Evolutionary conservation across 2,888 invertebrate genomes (phyloP).

Genomic region (Eupithecia dodoneata): DNA sequence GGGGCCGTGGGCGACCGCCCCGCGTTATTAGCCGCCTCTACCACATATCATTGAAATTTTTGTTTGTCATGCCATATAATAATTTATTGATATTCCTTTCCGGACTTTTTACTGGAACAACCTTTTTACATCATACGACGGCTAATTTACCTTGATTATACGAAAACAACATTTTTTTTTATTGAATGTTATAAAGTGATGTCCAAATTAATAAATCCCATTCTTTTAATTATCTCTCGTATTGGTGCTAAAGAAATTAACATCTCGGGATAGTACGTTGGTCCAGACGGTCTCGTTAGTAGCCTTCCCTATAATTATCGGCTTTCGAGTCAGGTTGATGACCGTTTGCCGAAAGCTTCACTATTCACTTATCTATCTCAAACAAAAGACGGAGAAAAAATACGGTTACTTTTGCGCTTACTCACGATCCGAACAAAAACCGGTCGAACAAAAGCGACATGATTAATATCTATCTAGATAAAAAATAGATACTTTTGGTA

Average conservation of each 20-base stretch:
- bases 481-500: slow-evolving; percentile 48
- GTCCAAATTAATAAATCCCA: slow-evolving; percentile 33
- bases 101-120: slow-evolving; percentile 15
- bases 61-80: slow-evolving; percentile 75
- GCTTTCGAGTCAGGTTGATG: slow-evolving; percentile 64
- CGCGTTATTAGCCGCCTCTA: slow-evolving; percentile 67
- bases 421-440: slow-evolving; percentile 67
- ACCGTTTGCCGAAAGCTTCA: slow-evolving; percentile 67
- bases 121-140: slow-evolving; percentile 3
- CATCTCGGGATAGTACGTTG: slow-evolving; percentile 41
- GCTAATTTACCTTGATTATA: slow-evolving; percentile 2
- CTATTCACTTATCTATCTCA: slow-evolving; percentile 79
- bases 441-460: slow-evolving; percentile 72
- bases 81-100: slow-evolving; percentile 60
- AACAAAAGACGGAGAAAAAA: slow-evolving; percentile 73
- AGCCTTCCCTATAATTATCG: slow-evolving; percentile 71
- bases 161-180: slow-evolving; percentile 10
- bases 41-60: slow-evolving; percentile 73
- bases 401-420: slow-evolving; percentile 70
- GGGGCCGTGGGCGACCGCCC: slow-evolving; percentile 59
- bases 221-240: slow-evolving; percentile 46
- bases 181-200: slow-evolving; percentile 9
- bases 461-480: slow-evolving; percentile 71
- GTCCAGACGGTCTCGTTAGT: slow-evolving; percentile 65
- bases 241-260: slow-evolving; percentile 51